Evolutionary conservation across 2,113 vertebrate genomes (phyloP).

Genomic region (Tenebrosternarchus preto): DNA sequence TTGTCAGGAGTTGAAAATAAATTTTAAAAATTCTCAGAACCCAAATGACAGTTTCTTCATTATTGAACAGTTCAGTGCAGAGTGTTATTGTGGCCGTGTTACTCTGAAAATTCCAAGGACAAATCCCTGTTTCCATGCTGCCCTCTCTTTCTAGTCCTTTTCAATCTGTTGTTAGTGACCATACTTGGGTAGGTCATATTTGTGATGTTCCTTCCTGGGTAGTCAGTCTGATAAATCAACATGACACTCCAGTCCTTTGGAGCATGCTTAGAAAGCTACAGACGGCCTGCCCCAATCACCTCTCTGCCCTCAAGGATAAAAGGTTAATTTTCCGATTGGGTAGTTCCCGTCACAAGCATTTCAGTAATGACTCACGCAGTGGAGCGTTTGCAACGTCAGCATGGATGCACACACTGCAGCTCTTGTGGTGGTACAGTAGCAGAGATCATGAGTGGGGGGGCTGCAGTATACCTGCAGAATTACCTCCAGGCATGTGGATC

Average conservation of each 20-base stretch:
- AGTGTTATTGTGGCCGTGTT: background rate
- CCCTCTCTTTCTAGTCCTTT: constrained; percentile 11
- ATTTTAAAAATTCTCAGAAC: constrained; percentile 16
- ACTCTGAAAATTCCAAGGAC: background rate
- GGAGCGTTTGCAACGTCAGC: constrained; percentile 25
- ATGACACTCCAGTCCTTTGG: constrained; percentile 50
- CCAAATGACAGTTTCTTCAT: constrained; percentile 28
- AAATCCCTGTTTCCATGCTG: background rate
- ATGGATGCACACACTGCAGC: constrained; percentile 29
- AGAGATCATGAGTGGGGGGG: constrained; percentile 27
- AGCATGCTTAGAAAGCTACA: constrained; percentile 31
- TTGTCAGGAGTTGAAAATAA: constrained; percentile 32
- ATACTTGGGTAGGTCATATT: constrained; percentile 4
- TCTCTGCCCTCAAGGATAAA: constrained; percentile 43
- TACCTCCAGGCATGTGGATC: constrained; percentile 53
- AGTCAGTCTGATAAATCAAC: constrained; percentile 51
- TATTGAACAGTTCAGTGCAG: background rate
- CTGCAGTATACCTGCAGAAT: constrained; percentile 53
- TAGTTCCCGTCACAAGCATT: constrained; percentile 62
- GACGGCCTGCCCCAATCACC: constrained; percentile 13
- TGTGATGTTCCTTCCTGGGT: constrained; percentile 7
- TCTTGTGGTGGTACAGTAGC: constrained; percentile 45
- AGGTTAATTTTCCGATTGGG: constrained; percentile 71
- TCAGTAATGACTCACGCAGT: constrained; percentile 55
- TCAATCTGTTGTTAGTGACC: background rate